Evolutionary conservation across 2,797 vertebrate species (phyloP), one percentile per base, ranked within the genome.

Genomic region (Oreortyx pictus): DNA sequence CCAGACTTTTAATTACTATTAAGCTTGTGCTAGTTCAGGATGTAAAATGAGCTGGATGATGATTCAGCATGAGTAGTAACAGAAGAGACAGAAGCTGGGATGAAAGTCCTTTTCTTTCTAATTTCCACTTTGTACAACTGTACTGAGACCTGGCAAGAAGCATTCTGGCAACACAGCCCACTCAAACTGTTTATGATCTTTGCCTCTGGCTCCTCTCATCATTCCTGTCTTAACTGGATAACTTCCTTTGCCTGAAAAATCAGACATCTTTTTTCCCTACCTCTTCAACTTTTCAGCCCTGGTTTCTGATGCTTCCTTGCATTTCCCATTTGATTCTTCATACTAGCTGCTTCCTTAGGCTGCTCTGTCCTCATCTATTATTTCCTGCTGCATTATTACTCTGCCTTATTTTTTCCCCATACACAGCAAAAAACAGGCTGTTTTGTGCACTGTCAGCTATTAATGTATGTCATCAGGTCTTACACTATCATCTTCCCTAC

Each of bases 21-120:
- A 60, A 81, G 14, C 20, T 14, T n/a, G 4, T 35, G 6, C 35
- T 77, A 41, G 13, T 80, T 82, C 46, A 54, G 37, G 24, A 80
- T 46, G 29, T 57, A 80, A 84, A 66, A 88, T 8, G 35, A 80
- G 12, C 24, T 71, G 64, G 19, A 37, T 82, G 76, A 85, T 89
- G 79, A 85, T 16, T 85, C 87, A 80, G 65, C 79, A 60, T 10
- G n/a, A 90, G 31, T 41, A 72, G 56, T 24, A 91, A 85, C 29
- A 77, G 41, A 79, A 50, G 41, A 85, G 24, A 56, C 9, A 19
- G 22, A 66, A 89, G 9, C 7, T 44, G 33, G 24, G 37, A 39
- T 77, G 22, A 74, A 82, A 29, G 72, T 60, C 23, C 15, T 74
- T 71, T 80, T 79, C 37, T 70, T 35, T 79, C 20, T 33, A 86